A percentile compares a stretch with the other conserved stretches of the same genome.
These are phyloP conservation scores for Muricea muricata DNA, from an alignment of 92 coral and sea anemone species.

Conservation along the genomic window DNA sequence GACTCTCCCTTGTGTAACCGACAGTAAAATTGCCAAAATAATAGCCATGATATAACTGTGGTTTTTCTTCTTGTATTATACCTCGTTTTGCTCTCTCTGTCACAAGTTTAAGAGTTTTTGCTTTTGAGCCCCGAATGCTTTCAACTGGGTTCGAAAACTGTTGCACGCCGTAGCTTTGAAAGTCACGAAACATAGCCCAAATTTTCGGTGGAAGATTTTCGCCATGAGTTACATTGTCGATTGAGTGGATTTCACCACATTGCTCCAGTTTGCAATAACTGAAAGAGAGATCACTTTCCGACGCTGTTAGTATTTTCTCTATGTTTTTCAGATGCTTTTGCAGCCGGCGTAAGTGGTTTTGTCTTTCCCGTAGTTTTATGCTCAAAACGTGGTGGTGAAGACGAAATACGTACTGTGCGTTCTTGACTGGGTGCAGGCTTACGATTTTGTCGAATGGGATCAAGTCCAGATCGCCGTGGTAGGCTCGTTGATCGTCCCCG, in stretches of 20 bases:
- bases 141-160: slow-evolving; percentile 74
- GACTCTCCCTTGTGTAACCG: slow-evolving; percentile 89
- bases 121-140: slow-evolving; percentile 82
- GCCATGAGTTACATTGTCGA: not conserved
- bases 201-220: not conserved
- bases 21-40: slow-evolving; percentile 83
- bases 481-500: slow-evolving; percentile 74
- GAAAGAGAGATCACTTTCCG: not conserved
- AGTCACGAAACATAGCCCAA: slow-evolving; percentile 6
- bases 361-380: slow-evolving; percentile 72
- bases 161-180: slow-evolving; percentile 1
- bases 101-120: slow-evolving; percentile 79
- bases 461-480: slow-evolving; percentile 92
- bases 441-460: slow-evolving; percentile 89
- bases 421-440: slow-evolving; percentile 90
- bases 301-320: slow-evolving; percentile 71
- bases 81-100: slow-evolving; percentile 87
- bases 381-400: slow-evolving; percentile 83
- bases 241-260: slow-evolving; percentile 10
- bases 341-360: slow-evolving; percentile 76
- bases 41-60: slow-evolving; percentile 82
- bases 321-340: slow-evolving; percentile 72
- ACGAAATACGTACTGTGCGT: slow-evolving; percentile 82
- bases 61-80: slow-evolving; percentile 83
- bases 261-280: not conserved